Base-by-base conservation (phyloP, 2,888 invertebrate genomes). In the Trisateles emortualis region DNA sequence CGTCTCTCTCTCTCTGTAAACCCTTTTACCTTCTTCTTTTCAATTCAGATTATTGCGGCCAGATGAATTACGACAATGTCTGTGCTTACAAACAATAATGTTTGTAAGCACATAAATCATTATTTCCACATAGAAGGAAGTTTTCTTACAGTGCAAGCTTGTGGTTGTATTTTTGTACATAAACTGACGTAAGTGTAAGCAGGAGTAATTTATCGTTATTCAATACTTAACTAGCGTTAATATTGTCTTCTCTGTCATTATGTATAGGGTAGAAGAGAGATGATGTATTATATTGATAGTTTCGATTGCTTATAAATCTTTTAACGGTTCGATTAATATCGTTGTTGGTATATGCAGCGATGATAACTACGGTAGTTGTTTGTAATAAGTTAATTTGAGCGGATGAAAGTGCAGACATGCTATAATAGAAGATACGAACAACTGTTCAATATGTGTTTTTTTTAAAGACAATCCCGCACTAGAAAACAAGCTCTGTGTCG, bases 311-410 rank as follows among this genome's bases (percentile, higher is more conserved):
- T 11, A 22, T 40, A 33, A 33, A 14, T 33, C 1, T 56, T 43
- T 45, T 41, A 52, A 40, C 49, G 43, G 43, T 17, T 52, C 44
- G 59, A 51, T 55, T 22, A 49, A 49, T 42, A 56, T 52, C 10
- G 50, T 45, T 62, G 57, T 54, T 42, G 29, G 41, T 59, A 24
- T 42, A 41, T 44, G 26, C 64, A 66, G 66, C 69, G 68, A 52
- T 67, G 65, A 68, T 72, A 66, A 62, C 57, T 57, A 48, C 58
- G 65, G 53, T 47, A 46, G 39, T 41, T 40, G 55, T 56, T 56
- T 65, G 46, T 49, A 64, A 63, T 61, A 52, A 63, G 65, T 62
- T 48, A 50, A 65, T 74, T 72, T 53, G 56, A 63, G 72, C 41
- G 44, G 48, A 59, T 65, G 54, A 65, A 57, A 58, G 64, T 64